These are phyloP conservation scores for Hirtodrosophila cameraria DNA, from an alignment of 2,888 invertebrate species.

Conservation along the genomic window DNA sequence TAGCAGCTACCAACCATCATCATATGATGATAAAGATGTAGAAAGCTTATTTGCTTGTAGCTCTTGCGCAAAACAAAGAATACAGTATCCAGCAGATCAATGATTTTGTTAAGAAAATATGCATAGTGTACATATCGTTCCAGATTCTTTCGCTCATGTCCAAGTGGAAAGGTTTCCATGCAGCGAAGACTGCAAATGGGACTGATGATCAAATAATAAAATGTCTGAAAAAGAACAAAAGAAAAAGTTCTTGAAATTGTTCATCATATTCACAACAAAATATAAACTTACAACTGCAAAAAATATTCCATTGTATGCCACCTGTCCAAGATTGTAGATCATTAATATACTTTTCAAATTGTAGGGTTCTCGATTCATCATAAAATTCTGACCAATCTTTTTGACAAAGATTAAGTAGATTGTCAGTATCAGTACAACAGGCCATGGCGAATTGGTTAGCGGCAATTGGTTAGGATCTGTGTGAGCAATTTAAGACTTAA, in stretches of 20 bases:
- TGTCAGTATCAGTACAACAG: constrained; percentile 86
- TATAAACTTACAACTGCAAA: constrained; percentile 85
- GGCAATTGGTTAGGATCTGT: constrained; percentile 82
- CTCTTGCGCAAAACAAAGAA: constrained; percentile 64
- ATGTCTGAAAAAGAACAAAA: neutral
- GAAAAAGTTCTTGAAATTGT: too few species aligned
- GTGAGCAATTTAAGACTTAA: too few species aligned
- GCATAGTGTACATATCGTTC: constrained; percentile 53
- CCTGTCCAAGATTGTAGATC: constrained; percentile 86
- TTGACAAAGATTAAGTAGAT: constrained; percentile 90
- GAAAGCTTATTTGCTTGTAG: constrained; percentile 54
- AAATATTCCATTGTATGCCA: constrained; percentile 32
- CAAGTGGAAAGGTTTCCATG: constrained; percentile 3
- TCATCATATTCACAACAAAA: constrained; percentile 84
- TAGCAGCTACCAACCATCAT: constrained; percentile 89
- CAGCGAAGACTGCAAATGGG: constrained; percentile 16
- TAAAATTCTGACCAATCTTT: constrained; percentile 89
- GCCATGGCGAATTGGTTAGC: constrained; percentile 89
- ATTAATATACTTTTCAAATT: constrained; percentile 90
- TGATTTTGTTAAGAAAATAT: constrained; percentile 42
- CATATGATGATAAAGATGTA: constrained; percentile 88
- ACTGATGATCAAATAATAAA: neutral
- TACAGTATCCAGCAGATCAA: constrained; percentile 58
- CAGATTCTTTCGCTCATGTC: neutral
- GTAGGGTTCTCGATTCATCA: constrained; percentile 89